Conservation (phyloP, 2,888 invertebrate species). For the Cerceris rybyensis region DNA sequence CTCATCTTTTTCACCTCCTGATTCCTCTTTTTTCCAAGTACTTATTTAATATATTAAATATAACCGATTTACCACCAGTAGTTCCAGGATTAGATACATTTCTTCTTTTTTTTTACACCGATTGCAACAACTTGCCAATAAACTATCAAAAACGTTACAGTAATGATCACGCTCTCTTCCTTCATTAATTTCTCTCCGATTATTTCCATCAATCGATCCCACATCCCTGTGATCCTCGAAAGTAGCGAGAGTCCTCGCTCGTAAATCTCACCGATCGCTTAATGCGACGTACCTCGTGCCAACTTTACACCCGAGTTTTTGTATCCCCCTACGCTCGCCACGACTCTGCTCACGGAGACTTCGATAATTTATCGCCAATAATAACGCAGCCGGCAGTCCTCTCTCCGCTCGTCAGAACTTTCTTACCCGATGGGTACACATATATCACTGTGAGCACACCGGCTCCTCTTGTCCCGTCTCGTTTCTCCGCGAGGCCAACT, state of each 20-base stretch:
- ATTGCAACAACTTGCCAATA: no score
- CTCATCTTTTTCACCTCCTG: no score
- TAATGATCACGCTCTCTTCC: no score
- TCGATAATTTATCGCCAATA: slow-evolving; percentile 69
- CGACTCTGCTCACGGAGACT: slow-evolving; percentile 1
- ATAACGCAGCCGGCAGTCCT: slow-evolving; percentile 66
- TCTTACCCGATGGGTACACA: slow-evolving; percentile 66
- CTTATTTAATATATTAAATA: no score
- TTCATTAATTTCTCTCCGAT: no score
- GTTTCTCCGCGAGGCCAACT: slow-evolving; percentile 65
- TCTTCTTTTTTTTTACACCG: no score
- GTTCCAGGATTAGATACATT: no score
- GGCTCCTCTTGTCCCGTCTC: slow-evolving; percentile 45
- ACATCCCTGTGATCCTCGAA: background rate
- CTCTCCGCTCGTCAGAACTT: slow-evolving; percentile 65
- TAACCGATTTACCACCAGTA: no score
- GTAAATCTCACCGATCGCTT: slow-evolving; percentile 44
- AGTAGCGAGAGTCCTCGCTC: slow-evolving; percentile 11
- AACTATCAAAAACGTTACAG: no score
- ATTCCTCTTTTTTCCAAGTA: no score
- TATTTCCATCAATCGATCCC: no score
- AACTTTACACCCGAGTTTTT: slow-evolving; percentile 44
- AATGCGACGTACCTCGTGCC: slow-evolving; percentile 35
- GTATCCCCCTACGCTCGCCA: slow-evolving; percentile 22
- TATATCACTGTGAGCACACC: slow-evolving; percentile 69